Evolutionary conservation across 2,888 invertebrate genomes (phyloP), one percentile per base, ranked within the genome.

Genomic region (Serrognathus titanus): DNA sequence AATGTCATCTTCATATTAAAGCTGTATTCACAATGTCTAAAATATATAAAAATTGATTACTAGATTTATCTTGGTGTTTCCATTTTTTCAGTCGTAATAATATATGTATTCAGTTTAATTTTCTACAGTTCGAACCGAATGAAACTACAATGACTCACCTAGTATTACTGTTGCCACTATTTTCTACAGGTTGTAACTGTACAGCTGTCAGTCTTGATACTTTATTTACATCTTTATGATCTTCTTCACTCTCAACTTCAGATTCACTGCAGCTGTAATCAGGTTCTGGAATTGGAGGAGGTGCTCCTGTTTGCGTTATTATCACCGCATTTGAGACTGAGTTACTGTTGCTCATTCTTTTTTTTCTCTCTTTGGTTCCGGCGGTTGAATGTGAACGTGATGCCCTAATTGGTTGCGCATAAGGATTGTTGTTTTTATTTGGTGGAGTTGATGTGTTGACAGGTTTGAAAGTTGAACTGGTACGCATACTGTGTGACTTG

Each of bases 251-350:
- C 47, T 79, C 80, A 6, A 86, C 89, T 69, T 92, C 93, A 0
- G 90, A 90, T 73, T 92, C 92, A 62, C 90, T 92, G 78, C 92
- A 85, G 75, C 92, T 92, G 79, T 94, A 94, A 77, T 94, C 94
- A 0, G 94, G 94, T 71, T 94, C 94, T 0, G 94, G 94, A 66
- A 94, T 94, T n/a, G 92, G 90, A 7, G 94, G 89, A 3, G 66
- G 63, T 2, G 65, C 61, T 9, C 57, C 55, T 6, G 59, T 62
- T 40, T 61, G 58, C 5, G 58, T 31, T n/a, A 59, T 50, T 13
- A 73, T 66, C 6, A 69, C 67, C 3, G 77, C 66, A 65, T 76
- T 79, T 31, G 78, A 71, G 13, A 77, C 73, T 46, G 77, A 75
- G 58, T 75, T 79, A 3, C 24, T 31, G 24, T 74, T 68, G 31